Percentiles rank a stretch among this genome's conserved stretches.
These are phyloP conservation scores for Carposina sasakii DNA, from an alignment of 1,140 invertebrate species.

Conservation along the genomic window DNA sequence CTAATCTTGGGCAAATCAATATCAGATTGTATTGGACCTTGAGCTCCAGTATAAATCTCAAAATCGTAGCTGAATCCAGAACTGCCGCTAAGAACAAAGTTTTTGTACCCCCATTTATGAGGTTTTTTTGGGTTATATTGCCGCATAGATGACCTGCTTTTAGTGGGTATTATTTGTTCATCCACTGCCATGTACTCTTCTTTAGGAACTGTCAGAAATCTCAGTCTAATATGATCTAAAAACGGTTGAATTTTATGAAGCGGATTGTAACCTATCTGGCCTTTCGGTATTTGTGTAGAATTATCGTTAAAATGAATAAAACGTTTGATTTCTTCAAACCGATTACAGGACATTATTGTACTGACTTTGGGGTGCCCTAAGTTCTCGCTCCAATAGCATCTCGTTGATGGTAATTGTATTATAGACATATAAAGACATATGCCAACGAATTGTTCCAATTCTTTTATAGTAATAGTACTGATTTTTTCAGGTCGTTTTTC, in stretches of 20 bases:
- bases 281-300: background rate
- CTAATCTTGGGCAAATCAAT: slow-evolving; percentile 6
- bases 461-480: background rate
- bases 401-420: slow-evolving; percentile 12
- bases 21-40: background rate
- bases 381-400: slow-evolving; percentile 14
- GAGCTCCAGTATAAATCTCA: slow-evolving; percentile 34
- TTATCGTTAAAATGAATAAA: slow-evolving; percentile 12
- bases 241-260: slow-evolving; percentile 10
- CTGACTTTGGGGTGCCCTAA: slow-evolving; percentile 15
- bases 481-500: background rate
- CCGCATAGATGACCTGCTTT: slow-evolving; percentile 36
- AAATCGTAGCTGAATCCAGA: slow-evolving; percentile 34
- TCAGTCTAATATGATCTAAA: background rate
- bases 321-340: slow-evolving; percentile 17
- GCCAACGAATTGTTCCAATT: slow-evolving; percentile 11
- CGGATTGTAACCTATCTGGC: slow-evolving; percentile 1
- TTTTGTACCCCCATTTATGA: slow-evolving; percentile 57
- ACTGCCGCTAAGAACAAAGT: slow-evolving; percentile 31
- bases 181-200: slow-evolving; percentile 27
- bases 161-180: slow-evolving; percentile 34
- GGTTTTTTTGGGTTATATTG: slow-evolving; percentile 51
- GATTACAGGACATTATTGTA: slow-evolving; percentile 12
- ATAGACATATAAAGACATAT: slow-evolving; percentile 16
- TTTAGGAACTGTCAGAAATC: slow-evolving; percentile 11